These are phyloP conservation scores for Serranus cabrilla DNA, from an alignment of 2,797 vertebrate genomes.

Conservation along the genomic window DNA sequence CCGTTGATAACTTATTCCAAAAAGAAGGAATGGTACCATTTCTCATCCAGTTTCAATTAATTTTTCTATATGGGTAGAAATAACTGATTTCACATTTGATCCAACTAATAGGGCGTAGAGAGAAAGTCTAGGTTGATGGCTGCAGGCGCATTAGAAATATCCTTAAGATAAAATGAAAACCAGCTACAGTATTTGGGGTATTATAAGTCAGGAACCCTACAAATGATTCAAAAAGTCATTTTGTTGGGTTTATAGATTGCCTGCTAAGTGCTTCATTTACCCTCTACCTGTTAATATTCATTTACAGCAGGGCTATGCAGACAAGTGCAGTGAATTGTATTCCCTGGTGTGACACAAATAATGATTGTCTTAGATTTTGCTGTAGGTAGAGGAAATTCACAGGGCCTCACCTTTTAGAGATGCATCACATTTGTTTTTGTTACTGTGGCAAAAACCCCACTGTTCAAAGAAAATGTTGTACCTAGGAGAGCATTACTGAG, in stretches of 20 bases:
- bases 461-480: constrained; percentile 40
- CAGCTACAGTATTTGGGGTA: constrained; percentile 16
- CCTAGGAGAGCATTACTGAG: constrained; percentile 22
- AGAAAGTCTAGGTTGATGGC: constrained; percentile 46
- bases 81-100: constrained; percentile 64
- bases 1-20: constrained; percentile 45
- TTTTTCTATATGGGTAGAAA: constrained; percentile 47
- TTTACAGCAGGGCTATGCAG: constrained; percentile 14
- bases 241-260: constrained; percentile 17
- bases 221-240: constrained; percentile 39
- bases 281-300: constrained; percentile 25
- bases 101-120: constrained; percentile 43
- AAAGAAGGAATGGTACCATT: constrained; percentile 38
- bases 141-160: constrained; percentile 42
- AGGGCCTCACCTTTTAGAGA: constrained; percentile 26
- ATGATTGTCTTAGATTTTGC: constrained; percentile 32
- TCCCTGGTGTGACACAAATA: constrained; percentile 20
- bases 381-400: constrained; percentile 18
- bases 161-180: constrained; percentile 48
- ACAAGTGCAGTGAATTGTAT: constrained; percentile 7
- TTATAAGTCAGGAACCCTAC: constrained; percentile 27
- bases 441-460: constrained; percentile 25
- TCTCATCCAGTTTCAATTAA: constrained; percentile 59
- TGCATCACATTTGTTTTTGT: constrained; percentile 30
- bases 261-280: constrained; percentile 13